phyloP scores from a whole-genome alignment of 2,888 invertebrate genomes.

The Neoitamus cyanurus region DNA sequence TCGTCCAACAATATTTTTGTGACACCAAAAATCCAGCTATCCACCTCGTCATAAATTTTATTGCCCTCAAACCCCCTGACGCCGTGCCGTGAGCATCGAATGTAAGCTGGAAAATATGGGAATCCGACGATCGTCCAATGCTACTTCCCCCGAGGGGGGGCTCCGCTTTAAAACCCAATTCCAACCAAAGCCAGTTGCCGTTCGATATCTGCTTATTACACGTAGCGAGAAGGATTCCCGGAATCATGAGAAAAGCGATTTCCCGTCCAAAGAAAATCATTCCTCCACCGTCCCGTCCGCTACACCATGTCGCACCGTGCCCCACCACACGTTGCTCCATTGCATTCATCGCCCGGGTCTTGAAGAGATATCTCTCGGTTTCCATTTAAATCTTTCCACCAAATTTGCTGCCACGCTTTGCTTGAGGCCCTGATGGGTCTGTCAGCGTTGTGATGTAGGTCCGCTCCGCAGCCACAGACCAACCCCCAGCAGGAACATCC shows the following conservation, averaged over 20 bases:
- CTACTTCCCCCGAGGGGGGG: neutral
- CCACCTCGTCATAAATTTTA: neutral
- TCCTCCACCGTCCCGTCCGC: neutral
- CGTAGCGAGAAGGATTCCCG: neutral
- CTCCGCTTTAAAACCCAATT: neutral
- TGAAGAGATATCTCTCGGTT: neutral
- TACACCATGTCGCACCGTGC: neutral
- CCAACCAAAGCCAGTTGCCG: neutral
- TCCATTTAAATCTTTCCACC: neutral
- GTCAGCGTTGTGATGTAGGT: neutral
- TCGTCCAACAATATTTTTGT: neutral
- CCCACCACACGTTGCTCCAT: neutral
- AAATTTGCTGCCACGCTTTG: neutral
- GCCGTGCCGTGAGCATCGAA: neutral
- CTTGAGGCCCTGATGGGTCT: neutral
- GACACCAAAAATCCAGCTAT: neutral
- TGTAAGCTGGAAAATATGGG: neutral
- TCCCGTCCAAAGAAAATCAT: neutral
- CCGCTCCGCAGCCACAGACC: neutral
- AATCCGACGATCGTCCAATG: neutral
- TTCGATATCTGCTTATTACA: slow-evolving; percentile 5
- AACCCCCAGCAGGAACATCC: neutral
- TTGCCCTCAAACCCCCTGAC: neutral
- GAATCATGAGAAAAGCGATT: neutral
- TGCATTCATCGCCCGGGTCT: neutral